These are phyloP conservation scores for Hydrozoanthus tunicans DNA, from an alignment of 64 coral and sea anemone species.

Conservation along the genomic window DNA sequence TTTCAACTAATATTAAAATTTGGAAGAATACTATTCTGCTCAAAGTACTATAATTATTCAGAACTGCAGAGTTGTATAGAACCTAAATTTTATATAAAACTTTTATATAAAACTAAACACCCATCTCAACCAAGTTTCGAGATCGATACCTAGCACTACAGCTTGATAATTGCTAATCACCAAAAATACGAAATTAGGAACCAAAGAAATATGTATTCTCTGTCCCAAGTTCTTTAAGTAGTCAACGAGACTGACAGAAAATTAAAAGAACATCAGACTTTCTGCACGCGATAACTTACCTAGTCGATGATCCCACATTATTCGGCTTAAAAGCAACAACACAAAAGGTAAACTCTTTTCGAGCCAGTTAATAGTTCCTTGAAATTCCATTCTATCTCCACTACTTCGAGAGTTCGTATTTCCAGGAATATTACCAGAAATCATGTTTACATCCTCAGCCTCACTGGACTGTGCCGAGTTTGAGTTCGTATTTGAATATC, in stretches of 20 bases:
- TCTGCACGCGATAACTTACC: slow-evolving; percentile 46
- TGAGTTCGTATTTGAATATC: slow-evolving; percentile 61
- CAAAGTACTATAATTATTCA: too few species aligned
- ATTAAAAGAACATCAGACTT: not conserved
- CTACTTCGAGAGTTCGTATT: slow-evolving; percentile 63
- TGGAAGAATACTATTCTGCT: too few species aligned
- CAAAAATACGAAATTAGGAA: too few species aligned
- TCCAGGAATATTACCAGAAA: slow-evolving; percentile 55
- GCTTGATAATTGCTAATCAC: too few species aligned
- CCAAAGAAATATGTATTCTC: too few species aligned
- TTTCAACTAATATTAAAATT: too few species aligned
- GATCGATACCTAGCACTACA: too few species aligned
- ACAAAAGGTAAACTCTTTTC: slow-evolving; percentile 97
- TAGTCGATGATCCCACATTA: slow-evolving; percentile 99
- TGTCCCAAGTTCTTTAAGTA: not conserved
- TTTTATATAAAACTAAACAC: too few species aligned
- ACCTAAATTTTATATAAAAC: too few species aligned
- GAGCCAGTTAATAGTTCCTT: slow-evolving; percentile 90
- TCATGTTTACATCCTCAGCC: slow-evolving; percentile 63
- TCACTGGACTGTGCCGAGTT: slow-evolving; percentile 87
- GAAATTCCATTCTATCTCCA: slow-evolving; percentile 95
- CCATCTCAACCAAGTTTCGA: too few species aligned
- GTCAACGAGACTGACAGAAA: not conserved
- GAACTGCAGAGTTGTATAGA: too few species aligned
- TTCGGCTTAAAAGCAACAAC: slow-evolving; percentile 89